Base-by-base conservation (phyloP, 2,797 vertebrate species). In the Betta splendens region DNA sequence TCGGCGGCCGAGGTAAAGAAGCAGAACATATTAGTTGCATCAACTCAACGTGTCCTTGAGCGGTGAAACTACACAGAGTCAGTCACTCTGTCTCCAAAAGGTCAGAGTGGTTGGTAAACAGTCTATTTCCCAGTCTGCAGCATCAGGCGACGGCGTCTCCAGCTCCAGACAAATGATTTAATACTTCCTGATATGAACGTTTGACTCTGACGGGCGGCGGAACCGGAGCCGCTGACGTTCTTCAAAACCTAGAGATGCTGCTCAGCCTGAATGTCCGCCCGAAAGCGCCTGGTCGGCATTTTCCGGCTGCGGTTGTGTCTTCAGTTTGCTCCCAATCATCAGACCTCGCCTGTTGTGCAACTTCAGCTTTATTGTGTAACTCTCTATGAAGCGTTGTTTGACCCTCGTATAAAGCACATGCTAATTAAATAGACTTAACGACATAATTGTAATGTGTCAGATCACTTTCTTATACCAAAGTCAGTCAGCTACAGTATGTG, bases 1-100 rank as follows among this genome's bases (percentile, higher is more conserved):
- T 96, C 93, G 33, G 90, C 95, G 7, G 96, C 95, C 2, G 98
- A 98, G 94, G 98, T 98, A 88, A 91, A 64, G 12, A 25, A 17
- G 50, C 10, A n/a, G 43, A 22, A 22, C 35, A 44, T n/a, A n/a
- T n/a, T n/a, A n/a, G n/a, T n/a, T n/a, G 8, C 40, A 11, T 8
- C 5, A 8, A 17, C 31, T n/a, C n/a, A n/a, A n/a, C n/a, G n/a
- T n/a, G n/a, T n/a, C n/a, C n/a, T n/a, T n/a, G n/a, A n/a, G n/a
- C n/a, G n/a, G 36, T 38, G 20, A 28, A 28, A 28, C 9, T 9
- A 9, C 9, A 28, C 25, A 31, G n/a, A n/a, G n/a, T n/a, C n/a
- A n/a, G n/a, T n/a, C n/a, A n/a, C 28, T 10, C 28, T 10, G 28
- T 29, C 12, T 7, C 21, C 12, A 43, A 26, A 48, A 40, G 13